Percentiles rank a stretch among this genome's conserved stretches.
phyloP scores from a whole-genome alignment of 2,113 vertebrate genomes.

The Murina feae region DNA sequence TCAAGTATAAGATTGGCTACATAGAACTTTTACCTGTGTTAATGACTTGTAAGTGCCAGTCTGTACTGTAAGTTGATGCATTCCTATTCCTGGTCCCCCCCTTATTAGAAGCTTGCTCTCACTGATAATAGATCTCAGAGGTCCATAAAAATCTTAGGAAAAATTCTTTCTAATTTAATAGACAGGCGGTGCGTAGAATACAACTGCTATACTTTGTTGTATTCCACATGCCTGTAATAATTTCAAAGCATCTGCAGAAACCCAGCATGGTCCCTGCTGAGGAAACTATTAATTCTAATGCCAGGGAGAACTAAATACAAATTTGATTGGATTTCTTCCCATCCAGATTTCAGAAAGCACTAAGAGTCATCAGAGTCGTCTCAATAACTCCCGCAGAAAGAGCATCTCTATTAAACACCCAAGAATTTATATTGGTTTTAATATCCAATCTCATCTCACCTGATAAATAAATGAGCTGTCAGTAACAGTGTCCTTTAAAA shows the following conservation, averaged over 20 bases:
- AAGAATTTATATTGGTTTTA: constrained; percentile 38
- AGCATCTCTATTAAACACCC: constrained; percentile 35
- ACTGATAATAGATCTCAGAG: constrained; percentile 43
- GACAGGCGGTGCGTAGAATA: neutral
- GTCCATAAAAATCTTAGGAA: constrained; percentile 37
- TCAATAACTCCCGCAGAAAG: neutral
- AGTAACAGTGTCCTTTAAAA: neutral
- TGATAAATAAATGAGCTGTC: constrained; percentile 47
- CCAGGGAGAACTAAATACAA: neutral
- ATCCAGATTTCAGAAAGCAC: neutral
- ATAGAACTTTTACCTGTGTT: constrained; percentile 57
- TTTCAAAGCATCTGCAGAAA: neutral
- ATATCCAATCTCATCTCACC: constrained; percentile 30
- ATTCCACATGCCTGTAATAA: neutral
- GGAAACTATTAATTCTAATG: neutral
- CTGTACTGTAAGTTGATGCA: neutral
- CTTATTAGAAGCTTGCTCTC: constrained; percentile 50
- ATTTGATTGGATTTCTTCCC: constrained; percentile 2
- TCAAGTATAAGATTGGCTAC: constrained; percentile 9
- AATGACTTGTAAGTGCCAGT: constrained; percentile 40
- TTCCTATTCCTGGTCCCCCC: constrained; percentile 48
- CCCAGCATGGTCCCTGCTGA: neutral
- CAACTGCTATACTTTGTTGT: neutral
- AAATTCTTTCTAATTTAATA: constrained; percentile 30
- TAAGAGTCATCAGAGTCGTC: neutral